Evolutionary conservation across 2,113 vertebrate genomes (phyloP).

Genomic region (Callipepla californica): DNA sequence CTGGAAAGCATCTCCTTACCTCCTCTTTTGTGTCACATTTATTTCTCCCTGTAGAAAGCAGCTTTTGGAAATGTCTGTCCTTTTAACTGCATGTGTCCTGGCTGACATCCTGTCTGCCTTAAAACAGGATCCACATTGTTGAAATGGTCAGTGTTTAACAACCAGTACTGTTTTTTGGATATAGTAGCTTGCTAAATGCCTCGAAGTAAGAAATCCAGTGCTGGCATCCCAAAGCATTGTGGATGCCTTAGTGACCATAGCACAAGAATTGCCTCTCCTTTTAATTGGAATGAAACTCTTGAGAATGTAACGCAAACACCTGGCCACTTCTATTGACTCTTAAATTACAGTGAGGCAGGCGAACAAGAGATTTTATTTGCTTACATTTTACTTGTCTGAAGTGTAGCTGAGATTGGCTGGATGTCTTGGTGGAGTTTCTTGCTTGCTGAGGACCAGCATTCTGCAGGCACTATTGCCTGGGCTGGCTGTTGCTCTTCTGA

Average conservation of each 20-base stretch:
- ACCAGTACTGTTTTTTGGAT: neutral
- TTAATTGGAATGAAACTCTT: neutral
- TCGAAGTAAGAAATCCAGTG: neutral
- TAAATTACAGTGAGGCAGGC: neutral
- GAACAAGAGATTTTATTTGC: neutral
- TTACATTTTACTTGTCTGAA: neutral
- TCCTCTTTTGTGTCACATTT: neutral
- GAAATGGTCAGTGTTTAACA: neutral
- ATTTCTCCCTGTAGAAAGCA: neutral
- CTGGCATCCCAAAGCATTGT: neutral
- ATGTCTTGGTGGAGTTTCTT: neutral
- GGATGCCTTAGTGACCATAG: neutral
- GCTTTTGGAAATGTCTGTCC: neutral
- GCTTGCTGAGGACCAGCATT: too few relatives aligned
- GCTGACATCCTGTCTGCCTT: fast-evolving
- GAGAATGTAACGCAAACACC: neutral
- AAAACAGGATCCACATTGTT: neutral
- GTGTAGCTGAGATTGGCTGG: neutral
- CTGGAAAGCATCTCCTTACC: neutral
- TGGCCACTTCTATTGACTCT: neutral
- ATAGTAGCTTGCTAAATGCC: neutral
- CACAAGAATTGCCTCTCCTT: neutral
- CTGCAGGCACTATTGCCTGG: neutral
- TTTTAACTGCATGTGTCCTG: neutral
- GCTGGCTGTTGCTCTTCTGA: neutral